Base-by-base conservation (phyloP, 2,797 vertebrate genomes). In the Anniella stebbinsi region DNA sequence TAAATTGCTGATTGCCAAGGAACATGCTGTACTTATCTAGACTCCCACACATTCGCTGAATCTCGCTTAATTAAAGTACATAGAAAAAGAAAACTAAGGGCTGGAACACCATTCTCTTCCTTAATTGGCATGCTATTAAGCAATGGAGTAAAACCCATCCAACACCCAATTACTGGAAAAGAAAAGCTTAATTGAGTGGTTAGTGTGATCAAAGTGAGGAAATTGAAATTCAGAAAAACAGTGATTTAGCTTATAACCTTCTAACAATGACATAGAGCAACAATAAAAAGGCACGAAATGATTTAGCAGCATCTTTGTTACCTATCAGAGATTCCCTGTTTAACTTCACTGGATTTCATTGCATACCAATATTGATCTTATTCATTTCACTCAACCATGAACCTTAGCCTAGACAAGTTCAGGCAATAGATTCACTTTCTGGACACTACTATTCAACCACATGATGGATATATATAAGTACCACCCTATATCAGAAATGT, bases 1-100 rank as follows among this genome's bases (percentile, higher is more conserved):
- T 63, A 95, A 94, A 93, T 92, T 82, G 86, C 86, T 87, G 66
- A 90, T 92, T 94, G 82, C 87, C 83, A 87, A 86, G 87, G 80
- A 45, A 93, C 85, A 66, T 36, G 82, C n/a, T 87, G 67, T 87
- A 90, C 11, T 89, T 86, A 87, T 57, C 89, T 91, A 88, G 84
- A 75, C 90, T 92, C 84, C 2, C 9, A 4, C 80, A 80, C 1
- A 54, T 3, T 10, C 60, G 80, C 80, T 90, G 87, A 90, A 87
- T 89, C 90, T 86, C 86, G 88, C 91, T 91, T 93, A 87, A 91
- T 91, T 89, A 91, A 93, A 72, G 63, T 86, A 89, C 11, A 60
- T 66, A 76, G n/a, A 80, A 91, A 89, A 86, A 93, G 92, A 23
- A 94, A 95, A 92, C 85, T 45, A 88, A 91, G 51, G 72, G 70